Conservation (phyloP, 2,888 invertebrate species). For the Mythimna lalbum region DNA sequence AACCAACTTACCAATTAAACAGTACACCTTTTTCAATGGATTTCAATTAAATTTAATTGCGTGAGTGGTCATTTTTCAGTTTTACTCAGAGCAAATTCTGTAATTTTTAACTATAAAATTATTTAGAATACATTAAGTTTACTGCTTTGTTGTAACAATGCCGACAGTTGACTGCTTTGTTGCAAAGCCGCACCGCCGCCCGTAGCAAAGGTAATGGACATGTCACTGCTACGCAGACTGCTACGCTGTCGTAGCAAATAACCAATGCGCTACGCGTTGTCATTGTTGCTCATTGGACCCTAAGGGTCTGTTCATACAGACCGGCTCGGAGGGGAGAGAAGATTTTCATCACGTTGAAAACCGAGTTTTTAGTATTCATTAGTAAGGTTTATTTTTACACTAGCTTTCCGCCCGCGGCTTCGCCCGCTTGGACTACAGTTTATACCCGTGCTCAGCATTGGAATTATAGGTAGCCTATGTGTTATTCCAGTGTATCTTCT, state of each 20-base stretch:
- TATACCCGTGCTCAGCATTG: too few species aligned
- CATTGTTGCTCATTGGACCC: background rate
- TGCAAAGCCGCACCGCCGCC: conserved; percentile 27
- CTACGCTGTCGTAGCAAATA: conserved; percentile 25
- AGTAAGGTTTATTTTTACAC: too few species aligned
- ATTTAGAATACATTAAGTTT: background rate
- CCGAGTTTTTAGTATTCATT: too few species aligned
- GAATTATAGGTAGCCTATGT: too few species aligned
- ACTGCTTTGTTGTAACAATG: too few species aligned
- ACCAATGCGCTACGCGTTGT: conserved; percentile 4
- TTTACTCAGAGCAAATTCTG: background rate
- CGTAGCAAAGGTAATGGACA: conserved; percentile 15
- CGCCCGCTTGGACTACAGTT: too few species aligned
- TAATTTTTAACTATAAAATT: background rate
- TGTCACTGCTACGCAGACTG: conserved; percentile 19
- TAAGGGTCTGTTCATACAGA: too few species aligned
- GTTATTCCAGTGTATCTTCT: too few species aligned
- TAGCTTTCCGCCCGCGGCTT: too few species aligned
- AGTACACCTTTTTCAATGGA: conserved; percentile 56
- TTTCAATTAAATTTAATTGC: conserved; percentile 57
- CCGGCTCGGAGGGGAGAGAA: too few species aligned
- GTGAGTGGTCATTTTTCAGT: conserved; percentile 25
- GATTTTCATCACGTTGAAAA: too few species aligned
- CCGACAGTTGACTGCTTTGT: background rate
- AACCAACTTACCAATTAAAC: conserved; percentile 61